Conservation (phyloP, 2,797 vertebrate species). For the Thripadectes ignobilis region DNA sequence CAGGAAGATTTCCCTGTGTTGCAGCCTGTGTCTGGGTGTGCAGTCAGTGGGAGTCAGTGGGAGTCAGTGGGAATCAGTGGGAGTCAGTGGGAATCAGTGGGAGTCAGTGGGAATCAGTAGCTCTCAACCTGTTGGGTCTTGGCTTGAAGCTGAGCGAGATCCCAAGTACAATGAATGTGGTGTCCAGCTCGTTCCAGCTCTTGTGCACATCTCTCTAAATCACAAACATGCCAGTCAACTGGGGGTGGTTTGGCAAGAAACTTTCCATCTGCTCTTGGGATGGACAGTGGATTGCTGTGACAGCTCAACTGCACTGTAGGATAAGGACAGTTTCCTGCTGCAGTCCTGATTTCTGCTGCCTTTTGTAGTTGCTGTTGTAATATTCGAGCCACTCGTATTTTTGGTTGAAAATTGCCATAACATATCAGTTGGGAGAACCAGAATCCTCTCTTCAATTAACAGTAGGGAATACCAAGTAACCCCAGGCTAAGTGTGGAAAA, state of each 20-base stretch:
- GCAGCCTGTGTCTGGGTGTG: not conserved
- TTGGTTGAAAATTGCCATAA: slow-evolving; percentile 19
- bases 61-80: too few relatives aligned
- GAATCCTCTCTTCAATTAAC: slow-evolving; percentile 13
- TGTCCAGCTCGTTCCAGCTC: not conserved
- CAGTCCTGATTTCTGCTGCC: not conserved
- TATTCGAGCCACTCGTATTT: not conserved
- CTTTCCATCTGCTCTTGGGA: not conserved
- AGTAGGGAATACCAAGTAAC: not conserved
- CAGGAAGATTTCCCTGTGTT: not conserved
- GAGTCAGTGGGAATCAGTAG: not conserved
- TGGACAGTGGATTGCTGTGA: not conserved
- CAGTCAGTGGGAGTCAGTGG: not conserved
- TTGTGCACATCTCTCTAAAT: not conserved
- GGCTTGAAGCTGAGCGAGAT: not conserved
- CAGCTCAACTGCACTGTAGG: not conserved
- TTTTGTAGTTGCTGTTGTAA: not conserved
- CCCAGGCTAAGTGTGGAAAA: not conserved
- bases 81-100: too few relatives aligned
- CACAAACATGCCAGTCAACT: not conserved
- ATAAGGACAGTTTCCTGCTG: not conserved
- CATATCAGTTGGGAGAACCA: not conserved
- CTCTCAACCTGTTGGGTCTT: not conserved
- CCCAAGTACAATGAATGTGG: not conserved
- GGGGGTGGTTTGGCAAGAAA: not conserved